Evolutionary conservation across 2,113 vertebrate species (phyloP), one percentile per base, ranked within the genome.

Genomic region (Orthonyx spaldingii): DNA sequence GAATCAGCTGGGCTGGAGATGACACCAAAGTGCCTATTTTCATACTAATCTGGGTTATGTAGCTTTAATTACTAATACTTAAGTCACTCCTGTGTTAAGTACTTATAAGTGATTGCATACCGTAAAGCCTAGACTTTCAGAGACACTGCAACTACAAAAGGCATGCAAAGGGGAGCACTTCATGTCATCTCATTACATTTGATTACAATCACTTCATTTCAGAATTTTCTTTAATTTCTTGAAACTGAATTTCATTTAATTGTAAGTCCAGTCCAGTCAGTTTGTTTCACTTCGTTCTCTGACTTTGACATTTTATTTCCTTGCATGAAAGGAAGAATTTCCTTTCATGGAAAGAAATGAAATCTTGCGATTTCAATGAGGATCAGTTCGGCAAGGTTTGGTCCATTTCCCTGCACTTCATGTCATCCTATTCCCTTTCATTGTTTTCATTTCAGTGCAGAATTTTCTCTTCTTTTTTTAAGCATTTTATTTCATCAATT

Each of bases 1-100:
- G 66, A 89, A 68, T 33, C 0, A 0, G 0, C 6, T 66, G 75
- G 33, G 49, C 52, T 5, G 13, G 42, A 68, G 39, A 39, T 23
- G 35, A 80, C 39, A 80, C 33, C 37, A 9, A 69, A 72, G 19
- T 53, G 13, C 37, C 39, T 13, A 13, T 84, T 79, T 80, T 84
- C 46, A 16, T 52, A 41, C 53, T 89, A 5, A 69, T 64, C 26
- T 69, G 44, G 13, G 10, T 89, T 76, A 39, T 9, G 18, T 74
- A 42, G 37, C 28, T 80, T 70, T 81, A 65, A 30, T 60, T 84
- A 37, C 50, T 56, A 33, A 57, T 21, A 14, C 10, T 63, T 86
- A 13, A 1, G 14, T 72, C 32, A 35, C 7, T 86, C 22, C 15
- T 77, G 14, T 57, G 26, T 61, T 52, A 77, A 68, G n/a, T 66